Percentiles rank a stretch among this genome's conserved stretches.
Conservation (phyloP, 2,888 invertebrate genomes). For the Drosophila affinis region DNA sequence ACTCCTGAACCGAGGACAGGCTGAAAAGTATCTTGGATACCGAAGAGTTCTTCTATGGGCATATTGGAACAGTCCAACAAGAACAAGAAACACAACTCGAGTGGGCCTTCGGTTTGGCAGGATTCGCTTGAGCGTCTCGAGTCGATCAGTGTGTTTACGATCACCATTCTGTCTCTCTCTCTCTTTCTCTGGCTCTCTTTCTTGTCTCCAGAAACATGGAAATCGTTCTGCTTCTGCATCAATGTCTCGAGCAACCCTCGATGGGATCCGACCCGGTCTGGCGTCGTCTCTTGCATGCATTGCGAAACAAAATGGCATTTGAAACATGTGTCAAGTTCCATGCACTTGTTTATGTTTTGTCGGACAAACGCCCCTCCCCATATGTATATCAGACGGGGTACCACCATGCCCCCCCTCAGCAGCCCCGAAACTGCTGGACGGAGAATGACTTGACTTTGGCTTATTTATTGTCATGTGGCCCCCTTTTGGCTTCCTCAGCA, state of each 20-base stretch:
- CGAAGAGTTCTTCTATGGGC: no score
- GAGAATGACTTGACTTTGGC: conserved; percentile 56
- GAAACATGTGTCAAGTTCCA: conserved; percentile 77
- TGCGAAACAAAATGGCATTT: conserved; percentile 64
- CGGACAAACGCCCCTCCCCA: conserved; percentile 39
- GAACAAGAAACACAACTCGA: no score
- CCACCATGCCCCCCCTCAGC: no score
- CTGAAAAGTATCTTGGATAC: neutral
- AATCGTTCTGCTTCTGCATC: no score
- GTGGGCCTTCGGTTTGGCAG: no score
- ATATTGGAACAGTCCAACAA: no score
- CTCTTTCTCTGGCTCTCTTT: no score
- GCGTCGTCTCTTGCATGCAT: conserved; percentile 30
- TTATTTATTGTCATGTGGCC: conserved; percentile 57
- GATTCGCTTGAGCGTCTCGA: no score
- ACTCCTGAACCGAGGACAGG: neutral
- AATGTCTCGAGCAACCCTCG: conserved; percentile 15
- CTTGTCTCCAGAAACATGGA: no score
- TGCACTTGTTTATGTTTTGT: conserved; percentile 65
- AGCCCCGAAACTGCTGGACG: conserved; percentile 3
- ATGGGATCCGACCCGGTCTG: neutral
- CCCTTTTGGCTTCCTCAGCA: conserved; percentile 66
- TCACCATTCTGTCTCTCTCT: no score
- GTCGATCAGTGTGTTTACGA: no score
- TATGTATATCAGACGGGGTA: no score